These are phyloP conservation scores for Dermatophagoides farinae DNA, from an alignment of 1,140 invertebrate species.

Conservation along the genomic window DNA sequence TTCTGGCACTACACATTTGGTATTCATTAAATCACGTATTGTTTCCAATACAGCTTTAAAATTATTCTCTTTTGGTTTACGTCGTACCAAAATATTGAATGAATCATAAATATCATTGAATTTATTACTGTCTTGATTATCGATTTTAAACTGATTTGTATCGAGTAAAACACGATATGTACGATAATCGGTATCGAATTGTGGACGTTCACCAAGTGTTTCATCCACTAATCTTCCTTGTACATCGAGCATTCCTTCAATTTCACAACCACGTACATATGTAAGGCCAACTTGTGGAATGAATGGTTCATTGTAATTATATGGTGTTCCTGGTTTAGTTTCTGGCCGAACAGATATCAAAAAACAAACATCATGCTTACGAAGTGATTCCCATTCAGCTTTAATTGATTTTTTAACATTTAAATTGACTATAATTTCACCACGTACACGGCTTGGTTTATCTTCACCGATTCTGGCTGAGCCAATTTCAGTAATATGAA, in stretches of 20 bases:
- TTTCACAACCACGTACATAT: slow-evolving; percentile 87
- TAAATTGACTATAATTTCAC: slow-evolving; percentile 79
- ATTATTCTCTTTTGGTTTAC: slow-evolving; percentile 98
- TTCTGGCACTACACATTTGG: slow-evolving; percentile 92
- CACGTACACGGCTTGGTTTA: slow-evolving; percentile 74
- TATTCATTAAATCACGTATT: slow-evolving; percentile 95
- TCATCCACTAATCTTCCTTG: slow-evolving; percentile 93
- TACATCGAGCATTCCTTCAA: slow-evolving; percentile 94
- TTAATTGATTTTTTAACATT: slow-evolving; percentile 75
- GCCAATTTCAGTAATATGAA: slow-evolving; percentile 70
- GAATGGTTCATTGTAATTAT: slow-evolving; percentile 58
- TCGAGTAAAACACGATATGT: slow-evolving; percentile 73
- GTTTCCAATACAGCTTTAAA: slow-evolving; percentile 97
- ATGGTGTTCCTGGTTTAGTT: slow-evolving; percentile 48
- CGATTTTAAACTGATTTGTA: slow-evolving; percentile 47
- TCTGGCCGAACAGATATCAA: slow-evolving; percentile 70
- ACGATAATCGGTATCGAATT: slow-evolving; percentile 62
- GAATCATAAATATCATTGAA: slow-evolving; percentile 72
- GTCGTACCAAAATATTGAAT: slow-evolving; percentile 91
- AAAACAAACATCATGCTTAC: slow-evolving; percentile 96
- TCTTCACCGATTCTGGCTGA: slow-evolving; percentile 57
- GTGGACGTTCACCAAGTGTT: slow-evolving; percentile 55
- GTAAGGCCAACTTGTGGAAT: slow-evolving; percentile 71
- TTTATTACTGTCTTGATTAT: slow-evolving; percentile 39
- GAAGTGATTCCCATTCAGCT: slow-evolving; percentile 82